phyloP scores from a whole-genome alignment of 1,140 invertebrate genomes.

The Lordiphosa collinella region DNA sequence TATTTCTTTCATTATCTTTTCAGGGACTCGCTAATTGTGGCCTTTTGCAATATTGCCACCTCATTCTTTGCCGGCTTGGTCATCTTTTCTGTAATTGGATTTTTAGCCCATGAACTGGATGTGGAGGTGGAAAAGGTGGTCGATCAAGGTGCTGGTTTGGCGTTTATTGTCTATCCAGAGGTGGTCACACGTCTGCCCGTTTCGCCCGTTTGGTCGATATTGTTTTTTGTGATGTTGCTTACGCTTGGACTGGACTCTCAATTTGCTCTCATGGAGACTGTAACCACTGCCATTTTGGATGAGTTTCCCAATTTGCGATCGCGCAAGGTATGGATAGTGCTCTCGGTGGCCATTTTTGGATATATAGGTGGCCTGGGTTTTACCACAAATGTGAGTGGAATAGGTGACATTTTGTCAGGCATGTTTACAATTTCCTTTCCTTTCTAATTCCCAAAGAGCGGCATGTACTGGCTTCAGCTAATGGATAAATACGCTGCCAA shows the following conservation, averaged over 20 bases:
- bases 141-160: constrained; percentile 88
- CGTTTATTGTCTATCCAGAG: constrained; percentile 93
- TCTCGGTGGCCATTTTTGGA: constrained; percentile 85
- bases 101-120: constrained; percentile 86
- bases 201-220: constrained; percentile 90
- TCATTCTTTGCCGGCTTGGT: constrained; percentile 89
- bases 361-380: constrained; percentile 88
- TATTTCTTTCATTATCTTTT: not conserved
- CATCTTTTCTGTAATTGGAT: constrained; percentile 90
- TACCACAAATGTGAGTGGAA: constrained; percentile 85
- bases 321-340: constrained; percentile 87
- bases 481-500: constrained; percentile 94
- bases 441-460: constrained; percentile 81
- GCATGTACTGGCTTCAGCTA: constrained; percentile 91
- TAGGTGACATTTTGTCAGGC: not conserved
- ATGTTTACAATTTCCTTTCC: not conserved
- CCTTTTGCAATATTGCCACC: constrained; percentile 88
- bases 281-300: constrained; percentile 89
- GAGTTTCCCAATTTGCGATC: constrained; percentile 86
- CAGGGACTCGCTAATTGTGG: constrained; percentile 87
- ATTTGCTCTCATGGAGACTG: constrained; percentile 91
- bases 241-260: constrained; percentile 89
- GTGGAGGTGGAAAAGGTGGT: constrained; percentile 87
- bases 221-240: constrained; percentile 92
- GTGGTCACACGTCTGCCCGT: constrained; percentile 89